These are phyloP conservation scores for Falco cherrug DNA, from an alignment of 2,797 vertebrate species.

Conservation along the genomic window DNA sequence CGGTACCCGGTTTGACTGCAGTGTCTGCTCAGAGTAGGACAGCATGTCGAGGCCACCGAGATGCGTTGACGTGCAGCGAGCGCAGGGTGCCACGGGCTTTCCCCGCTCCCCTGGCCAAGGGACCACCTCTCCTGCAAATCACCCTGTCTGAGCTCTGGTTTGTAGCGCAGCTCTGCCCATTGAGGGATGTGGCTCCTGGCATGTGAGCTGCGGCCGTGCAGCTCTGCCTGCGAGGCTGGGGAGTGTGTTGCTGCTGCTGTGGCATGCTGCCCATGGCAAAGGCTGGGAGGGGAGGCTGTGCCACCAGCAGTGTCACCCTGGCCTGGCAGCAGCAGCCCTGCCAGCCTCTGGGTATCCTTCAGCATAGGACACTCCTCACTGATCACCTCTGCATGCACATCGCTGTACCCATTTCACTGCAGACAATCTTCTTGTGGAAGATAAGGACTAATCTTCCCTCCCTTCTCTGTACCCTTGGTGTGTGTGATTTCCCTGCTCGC, in stretches of 20 bases:
- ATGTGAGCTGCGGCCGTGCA: background rate
- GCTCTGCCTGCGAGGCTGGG: background rate
- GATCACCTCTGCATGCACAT: too few species aligned
- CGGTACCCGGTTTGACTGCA: background rate
- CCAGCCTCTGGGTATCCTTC: background rate
- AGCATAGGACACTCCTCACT: background rate
- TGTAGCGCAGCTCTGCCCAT: background rate
- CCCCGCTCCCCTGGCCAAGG: background rate
- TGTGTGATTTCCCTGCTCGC: background rate
- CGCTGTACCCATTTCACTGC: rapidly evolving
- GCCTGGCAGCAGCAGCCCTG: background rate
- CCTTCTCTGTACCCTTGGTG: background rate
- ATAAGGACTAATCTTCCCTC: background rate
- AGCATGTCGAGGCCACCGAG: rapidly evolving
- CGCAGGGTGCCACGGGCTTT: rapidly evolving
- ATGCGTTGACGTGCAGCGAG: background rate
- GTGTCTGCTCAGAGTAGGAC: background rate
- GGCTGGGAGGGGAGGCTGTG: background rate
- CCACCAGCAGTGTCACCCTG: background rate
- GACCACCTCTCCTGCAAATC: background rate
- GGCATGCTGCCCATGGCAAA: background rate
- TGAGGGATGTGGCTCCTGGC: background rate
- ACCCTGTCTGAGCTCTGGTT: background rate
- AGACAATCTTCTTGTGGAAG: too few species aligned
- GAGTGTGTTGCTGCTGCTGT: background rate